Conservation (phyloP, 2,113 vertebrate species). For the Takifugu bimaculatus region DNA sequence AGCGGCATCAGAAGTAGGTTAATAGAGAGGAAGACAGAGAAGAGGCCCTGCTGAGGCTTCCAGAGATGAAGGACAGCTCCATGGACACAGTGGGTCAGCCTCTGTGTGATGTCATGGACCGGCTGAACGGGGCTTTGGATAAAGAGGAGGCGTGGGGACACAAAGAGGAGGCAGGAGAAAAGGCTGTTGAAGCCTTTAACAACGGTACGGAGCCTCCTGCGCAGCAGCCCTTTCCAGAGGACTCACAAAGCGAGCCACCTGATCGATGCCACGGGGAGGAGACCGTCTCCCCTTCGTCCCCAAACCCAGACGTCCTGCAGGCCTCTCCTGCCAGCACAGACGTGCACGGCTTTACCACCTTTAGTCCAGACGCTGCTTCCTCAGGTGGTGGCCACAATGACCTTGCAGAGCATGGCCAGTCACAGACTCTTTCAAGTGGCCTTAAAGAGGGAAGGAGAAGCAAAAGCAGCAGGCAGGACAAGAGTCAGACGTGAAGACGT, state of each 20-base stretch:
- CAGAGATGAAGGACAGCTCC: conserved; percentile 89
- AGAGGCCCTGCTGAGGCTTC: conserved; percentile 73
- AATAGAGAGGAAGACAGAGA: conserved; percentile 34
- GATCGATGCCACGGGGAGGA: conserved; percentile 65
- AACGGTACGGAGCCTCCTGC: conserved; percentile 29
- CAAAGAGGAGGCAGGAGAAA: conserved; percentile 24
- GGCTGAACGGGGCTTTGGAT: conserved; percentile 81
- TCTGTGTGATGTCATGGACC: conserved; percentile 85
- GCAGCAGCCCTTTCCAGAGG: conserved; percentile 89
- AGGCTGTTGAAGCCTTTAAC: background rate
- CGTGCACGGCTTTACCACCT: conserved; percentile 88
- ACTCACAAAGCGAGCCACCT: conserved; percentile 77
- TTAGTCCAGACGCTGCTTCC: conserved; percentile 88
- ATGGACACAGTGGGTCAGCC: conserved; percentile 88
- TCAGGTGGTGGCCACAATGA: conserved; percentile 91
- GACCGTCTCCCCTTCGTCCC: conserved; percentile 56
- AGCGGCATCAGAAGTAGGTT: conserved; percentile 27
- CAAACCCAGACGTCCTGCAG: conserved; percentile 48
- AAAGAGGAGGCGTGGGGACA: conserved; percentile 65
- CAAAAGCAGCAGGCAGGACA: conserved; percentile 59
- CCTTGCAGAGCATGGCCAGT: conserved; percentile 87
- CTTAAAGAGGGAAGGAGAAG: conserved; percentile 77
- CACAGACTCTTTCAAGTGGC: conserved; percentile 86
- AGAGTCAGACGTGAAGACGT: conserved; percentile 39
- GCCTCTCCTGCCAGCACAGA: conserved; percentile 81